A percentile compares a stretch with the other conserved stretches of the same genome.
phyloP scores from a whole-genome alignment of 2,113 vertebrate species.

The Dipodomys ordii region DNA sequence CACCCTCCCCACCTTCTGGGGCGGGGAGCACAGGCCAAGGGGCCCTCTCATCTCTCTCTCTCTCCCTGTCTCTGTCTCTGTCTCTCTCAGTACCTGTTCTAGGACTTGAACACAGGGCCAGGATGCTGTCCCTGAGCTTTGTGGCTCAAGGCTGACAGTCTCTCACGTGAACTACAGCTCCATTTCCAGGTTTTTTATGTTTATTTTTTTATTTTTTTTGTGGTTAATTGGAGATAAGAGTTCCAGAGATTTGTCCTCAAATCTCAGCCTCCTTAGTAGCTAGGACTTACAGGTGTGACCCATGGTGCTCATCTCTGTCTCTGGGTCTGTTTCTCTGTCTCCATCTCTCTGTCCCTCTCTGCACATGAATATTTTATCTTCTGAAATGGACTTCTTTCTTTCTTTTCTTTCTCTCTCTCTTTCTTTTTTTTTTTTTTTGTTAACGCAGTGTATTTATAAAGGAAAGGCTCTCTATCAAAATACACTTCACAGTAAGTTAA shows the following conservation, averaged over 20 bases:
- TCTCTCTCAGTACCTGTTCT: no score
- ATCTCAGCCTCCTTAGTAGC: not conserved
- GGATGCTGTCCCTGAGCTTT: no score
- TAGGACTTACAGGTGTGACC: no score
- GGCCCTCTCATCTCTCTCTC: not conserved
- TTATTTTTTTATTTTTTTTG: no score
- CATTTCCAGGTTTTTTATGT: no score
- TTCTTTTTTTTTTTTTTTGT: constrained; percentile 59
- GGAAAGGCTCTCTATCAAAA: constrained; percentile 88
- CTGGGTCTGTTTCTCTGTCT: not conserved
- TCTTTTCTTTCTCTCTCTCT: no score
- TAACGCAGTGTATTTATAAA: constrained; percentile 90
- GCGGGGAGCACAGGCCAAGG: not conserved
- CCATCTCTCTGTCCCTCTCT: not conserved
- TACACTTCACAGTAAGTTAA: constrained; percentile 84
- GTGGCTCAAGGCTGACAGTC: no score
- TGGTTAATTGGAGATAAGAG: no score
- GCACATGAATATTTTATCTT: not conserved
- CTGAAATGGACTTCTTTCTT: not conserved
- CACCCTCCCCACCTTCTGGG: constrained; percentile 23
- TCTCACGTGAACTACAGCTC: no score
- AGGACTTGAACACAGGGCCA: no score
- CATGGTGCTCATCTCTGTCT: not conserved
- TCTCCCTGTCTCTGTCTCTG: no score
- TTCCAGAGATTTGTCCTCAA: not conserved